These are phyloP conservation scores for Emmelina monodactyla DNA, from an alignment of 2,888 invertebrate genomes.

Conservation along the genomic window DNA sequence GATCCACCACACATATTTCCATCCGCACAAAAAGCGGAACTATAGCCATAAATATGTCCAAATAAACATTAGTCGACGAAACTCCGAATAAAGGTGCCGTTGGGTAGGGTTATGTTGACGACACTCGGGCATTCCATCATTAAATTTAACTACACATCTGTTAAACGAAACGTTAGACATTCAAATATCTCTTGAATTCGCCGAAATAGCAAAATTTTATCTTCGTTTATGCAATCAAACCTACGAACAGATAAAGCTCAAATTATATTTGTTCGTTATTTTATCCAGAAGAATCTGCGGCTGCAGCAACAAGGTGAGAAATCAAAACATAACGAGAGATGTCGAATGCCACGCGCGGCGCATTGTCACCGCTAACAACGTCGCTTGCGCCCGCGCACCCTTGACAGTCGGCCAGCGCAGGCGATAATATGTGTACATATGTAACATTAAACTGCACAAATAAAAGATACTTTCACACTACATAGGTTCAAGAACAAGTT, in stretches of 20 bases:
- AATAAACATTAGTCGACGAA: slow-evolving; percentile 62
- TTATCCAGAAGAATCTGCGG: too few relatives aligned
- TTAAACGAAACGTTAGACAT: not conserved
- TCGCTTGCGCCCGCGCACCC: slow-evolving; percentile 18
- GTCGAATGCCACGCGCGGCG: slow-evolving; percentile 28
- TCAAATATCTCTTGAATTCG: too few relatives aligned
- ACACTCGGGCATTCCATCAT: slow-evolving; percentile 4
- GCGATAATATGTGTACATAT: slow-evolving; percentile 67
- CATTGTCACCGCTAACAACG: slow-evolving; percentile 50
- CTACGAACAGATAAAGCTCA: too few relatives aligned
- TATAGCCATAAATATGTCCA: slow-evolving; percentile 68
- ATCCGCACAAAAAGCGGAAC: slow-evolving; percentile 65
- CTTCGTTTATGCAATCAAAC: too few relatives aligned
- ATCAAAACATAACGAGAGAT: slow-evolving; percentile 27
- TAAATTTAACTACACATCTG: slow-evolving; percentile 2
- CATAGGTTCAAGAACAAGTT: slow-evolving; percentile 67
- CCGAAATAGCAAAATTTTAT: too few relatives aligned
- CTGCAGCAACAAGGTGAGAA: slow-evolving; percentile 13
- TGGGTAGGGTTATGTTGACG: slow-evolving; percentile 34
- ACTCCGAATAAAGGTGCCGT: slow-evolving; percentile 35
- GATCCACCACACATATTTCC: slow-evolving; percentile 69
- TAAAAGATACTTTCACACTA: slow-evolving; percentile 66
- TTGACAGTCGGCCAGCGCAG: slow-evolving; percentile 47
- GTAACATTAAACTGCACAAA: slow-evolving; percentile 67
- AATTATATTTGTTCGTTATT: too few relatives aligned